Evolutionary conservation across 2,888 invertebrate genomes (phyloP), one percentile per base, ranked within the genome.

Genomic region (Luffia ferchaultella): DNA sequence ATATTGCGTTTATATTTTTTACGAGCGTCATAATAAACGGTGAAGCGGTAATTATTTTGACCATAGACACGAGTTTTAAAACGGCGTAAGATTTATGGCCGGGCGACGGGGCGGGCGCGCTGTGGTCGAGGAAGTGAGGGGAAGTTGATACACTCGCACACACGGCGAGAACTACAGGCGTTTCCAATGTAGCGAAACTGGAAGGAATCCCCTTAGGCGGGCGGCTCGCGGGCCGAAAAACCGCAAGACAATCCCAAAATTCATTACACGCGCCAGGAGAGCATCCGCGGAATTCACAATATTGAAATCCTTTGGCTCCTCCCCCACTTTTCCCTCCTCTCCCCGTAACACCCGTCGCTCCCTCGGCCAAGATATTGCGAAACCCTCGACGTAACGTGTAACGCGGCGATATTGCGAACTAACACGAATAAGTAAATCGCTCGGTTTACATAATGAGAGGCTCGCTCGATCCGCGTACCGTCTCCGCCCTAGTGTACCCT

Each of bases 271-370:
- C 70, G 69, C 67, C 66, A 59, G 56, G 66, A 68, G 72, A 73
- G 66, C 76, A 78, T 76, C 71, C 75, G 64, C 58, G 80, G 83
- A 82, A 83, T 83, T 82, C 79, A 79, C 83, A 83, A 83, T 82
- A 82, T 80, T 80, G 79, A 73, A 79, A 76, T 73, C 73, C 73
- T 61, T 58, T 52, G 51, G 60, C 61, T 56, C 62, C 60, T 40
- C 46, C 42, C 62, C 56, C 60, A 52, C 57, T 56, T 58, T 56
- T 48, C 12, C 20, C 56, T 12, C 30, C 30, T 12, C 30, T 3
- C 30, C 30, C 30, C n/a, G n/a, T n/a, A n/a, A n/a, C n/a, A n/a
- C n/a, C 30, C 30, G 30, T 12, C 30, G 30, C 30, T 12, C 30
- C 5, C 30, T 3, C n/a, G n/a, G n/a, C 30, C 30, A 56, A 66